Evolutionary conservation across 2,797 vertebrate genomes (phyloP).

Genomic region (Microcaecilia unicolor): DNA sequence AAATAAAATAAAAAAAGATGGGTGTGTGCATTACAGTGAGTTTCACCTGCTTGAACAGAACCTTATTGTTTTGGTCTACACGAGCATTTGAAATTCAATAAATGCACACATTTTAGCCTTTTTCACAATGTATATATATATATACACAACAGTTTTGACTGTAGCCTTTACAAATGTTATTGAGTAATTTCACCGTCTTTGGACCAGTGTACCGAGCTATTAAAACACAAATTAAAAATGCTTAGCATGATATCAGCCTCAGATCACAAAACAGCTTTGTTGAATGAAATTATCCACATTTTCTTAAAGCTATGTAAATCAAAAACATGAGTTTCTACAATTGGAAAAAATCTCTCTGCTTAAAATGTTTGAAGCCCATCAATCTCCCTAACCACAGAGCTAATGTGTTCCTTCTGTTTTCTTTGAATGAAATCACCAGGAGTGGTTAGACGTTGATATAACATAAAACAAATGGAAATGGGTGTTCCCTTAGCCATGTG

Average conservation of each 20-base stretch:
- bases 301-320: slow-evolving; percentile 59
- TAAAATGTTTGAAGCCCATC: slow-evolving; percentile 70
- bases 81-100: too few species aligned
- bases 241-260: slow-evolving; percentile 38
- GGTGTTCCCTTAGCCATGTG: slow-evolving; percentile 59
- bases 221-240: slow-evolving; percentile 43
- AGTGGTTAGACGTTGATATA: slow-evolving; percentile 73
- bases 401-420: slow-evolving; percentile 72
- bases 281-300: slow-evolving; percentile 50
- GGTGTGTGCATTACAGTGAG: too few species aligned
- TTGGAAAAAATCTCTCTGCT: slow-evolving; percentile 55
- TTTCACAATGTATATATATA: too few species aligned
- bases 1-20: too few species aligned
- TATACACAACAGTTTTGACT: slow-evolving; percentile 11
- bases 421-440: slow-evolving; percentile 68
- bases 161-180: slow-evolving; percentile 6
- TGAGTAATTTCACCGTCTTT: slow-evolving; percentile 16
- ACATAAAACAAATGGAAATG: slow-evolving; percentile 74
- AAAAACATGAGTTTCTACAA: slow-evolving; percentile 59
- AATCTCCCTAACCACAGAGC: slow-evolving; percentile 64
- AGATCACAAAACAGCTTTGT: slow-evolving; percentile 36
- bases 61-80: too few species aligned
- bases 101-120: too few species aligned
- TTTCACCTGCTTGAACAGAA: too few species aligned
- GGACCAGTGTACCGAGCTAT: slow-evolving; percentile 31